These are phyloP conservation scores for Copsychus sechellarum DNA, from an alignment of 2,113 vertebrate genomes.

Conservation along the genomic window DNA sequence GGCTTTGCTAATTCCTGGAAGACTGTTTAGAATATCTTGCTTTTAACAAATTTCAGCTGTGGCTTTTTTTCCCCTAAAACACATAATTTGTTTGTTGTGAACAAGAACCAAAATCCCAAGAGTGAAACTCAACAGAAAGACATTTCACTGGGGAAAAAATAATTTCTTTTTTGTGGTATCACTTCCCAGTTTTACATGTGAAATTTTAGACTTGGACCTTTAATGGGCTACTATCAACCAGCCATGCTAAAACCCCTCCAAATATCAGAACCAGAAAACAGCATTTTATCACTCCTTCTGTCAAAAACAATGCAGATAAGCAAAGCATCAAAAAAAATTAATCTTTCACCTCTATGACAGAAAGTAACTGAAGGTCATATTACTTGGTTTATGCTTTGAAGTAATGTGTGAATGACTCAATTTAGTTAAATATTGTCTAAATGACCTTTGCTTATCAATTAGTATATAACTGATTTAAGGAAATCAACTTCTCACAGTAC, in stretches of 20 bases:
- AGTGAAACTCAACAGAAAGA: not conserved
- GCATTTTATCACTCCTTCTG: not conserved
- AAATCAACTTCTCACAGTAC: not conserved
- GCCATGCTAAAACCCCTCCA: not conserved
- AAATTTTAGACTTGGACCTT: not conserved
- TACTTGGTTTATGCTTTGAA: not conserved
- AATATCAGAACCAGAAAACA: not conserved
- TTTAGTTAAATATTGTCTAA: not conserved
- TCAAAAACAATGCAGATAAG: not conserved
- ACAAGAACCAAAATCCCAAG: not conserved
- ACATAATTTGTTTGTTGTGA: not conserved
- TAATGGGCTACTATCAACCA: not conserved
- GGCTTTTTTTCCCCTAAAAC: not conserved
- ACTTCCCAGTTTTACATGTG: not conserved
- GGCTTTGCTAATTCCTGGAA: not conserved
- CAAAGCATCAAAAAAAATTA: not conserved
- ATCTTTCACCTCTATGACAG: not conserved
- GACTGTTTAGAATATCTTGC: not conserved
- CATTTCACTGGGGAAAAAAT: not conserved
- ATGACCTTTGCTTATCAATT: not conserved
- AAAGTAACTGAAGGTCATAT: not conserved
- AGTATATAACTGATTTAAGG: not conserved
- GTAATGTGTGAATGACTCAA: not conserved
- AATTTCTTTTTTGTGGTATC: not conserved
- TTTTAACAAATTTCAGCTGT: not conserved